Evolutionary conservation across 2,113 vertebrate genomes (phyloP).

Genomic region (Microtus richardsoni): DNA sequence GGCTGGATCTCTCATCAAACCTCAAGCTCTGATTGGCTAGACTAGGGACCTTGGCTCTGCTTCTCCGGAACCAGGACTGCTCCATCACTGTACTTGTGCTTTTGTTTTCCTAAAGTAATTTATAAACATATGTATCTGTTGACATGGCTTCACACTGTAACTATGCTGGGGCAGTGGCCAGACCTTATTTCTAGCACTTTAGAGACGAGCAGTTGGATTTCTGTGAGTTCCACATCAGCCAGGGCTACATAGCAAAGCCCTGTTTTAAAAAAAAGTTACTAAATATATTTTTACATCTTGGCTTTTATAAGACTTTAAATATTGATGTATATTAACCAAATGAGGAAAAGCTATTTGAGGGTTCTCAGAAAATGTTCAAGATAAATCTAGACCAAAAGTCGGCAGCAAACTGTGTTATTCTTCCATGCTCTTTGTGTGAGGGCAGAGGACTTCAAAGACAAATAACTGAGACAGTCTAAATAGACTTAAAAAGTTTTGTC

Average conservation of each 20-base stretch:
- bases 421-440: neutral
- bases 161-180: neutral
- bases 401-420: accelerated
- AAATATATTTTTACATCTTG: neutral
- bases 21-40: neutral
- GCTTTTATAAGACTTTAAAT: slow-evolving; percentile 19
- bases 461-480: neutral
- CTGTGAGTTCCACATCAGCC: neutral
- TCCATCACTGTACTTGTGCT: neutral
- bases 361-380: too few species aligned
- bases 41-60: neutral
- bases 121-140: neutral
- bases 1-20: neutral
- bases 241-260: neutral
- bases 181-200: neutral
- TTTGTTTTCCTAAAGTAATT: neutral
- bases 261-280: neutral
- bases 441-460: neutral
- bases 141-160: neutral
- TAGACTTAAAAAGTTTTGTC: neutral
- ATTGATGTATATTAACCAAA: neutral
- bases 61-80: too few species aligned
- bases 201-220: neutral
- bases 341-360: neutral
- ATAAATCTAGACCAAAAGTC: neutral